A percentile compares a stretch with the other conserved stretches of the same genome.
phyloP scores from a whole-genome alignment of 2,113 vertebrate genomes.

The Tachysurus fulvidraco region DNA sequence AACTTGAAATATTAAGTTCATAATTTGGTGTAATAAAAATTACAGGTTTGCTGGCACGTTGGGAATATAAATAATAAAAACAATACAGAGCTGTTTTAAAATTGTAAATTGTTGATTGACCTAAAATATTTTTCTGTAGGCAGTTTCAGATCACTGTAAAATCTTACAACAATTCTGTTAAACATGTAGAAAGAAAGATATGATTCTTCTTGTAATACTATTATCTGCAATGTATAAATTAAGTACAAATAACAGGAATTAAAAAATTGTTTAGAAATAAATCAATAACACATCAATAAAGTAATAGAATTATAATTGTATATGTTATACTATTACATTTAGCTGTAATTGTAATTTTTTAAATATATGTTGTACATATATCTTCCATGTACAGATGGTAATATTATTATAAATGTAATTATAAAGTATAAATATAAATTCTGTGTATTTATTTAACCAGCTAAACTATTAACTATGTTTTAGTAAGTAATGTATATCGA shows the following conservation, averaged over 20 bases:
- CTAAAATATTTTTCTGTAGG: neutral
- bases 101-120: neutral
- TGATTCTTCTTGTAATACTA: neutral
- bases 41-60: neutral
- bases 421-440: neutral
- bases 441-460: neutral
- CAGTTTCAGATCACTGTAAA: neutral
- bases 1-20: neutral
- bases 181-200: neutral
- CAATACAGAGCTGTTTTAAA: neutral
- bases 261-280: neutral
- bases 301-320: neutral
- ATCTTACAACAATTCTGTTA: neutral
- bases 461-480: neutral
- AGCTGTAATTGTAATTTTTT: too few species aligned
- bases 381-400: neutral
- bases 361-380: too few species aligned
- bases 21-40: neutral
- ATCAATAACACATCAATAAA: neutral
- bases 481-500: neutral
- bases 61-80: neutral
- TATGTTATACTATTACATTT: too few species aligned
- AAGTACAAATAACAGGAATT: neutral
- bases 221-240: neutral
- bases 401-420: neutral